Evolutionary conservation across 1,140 invertebrate species (phyloP).

Genomic region (Parapsyche elsis): DNA sequence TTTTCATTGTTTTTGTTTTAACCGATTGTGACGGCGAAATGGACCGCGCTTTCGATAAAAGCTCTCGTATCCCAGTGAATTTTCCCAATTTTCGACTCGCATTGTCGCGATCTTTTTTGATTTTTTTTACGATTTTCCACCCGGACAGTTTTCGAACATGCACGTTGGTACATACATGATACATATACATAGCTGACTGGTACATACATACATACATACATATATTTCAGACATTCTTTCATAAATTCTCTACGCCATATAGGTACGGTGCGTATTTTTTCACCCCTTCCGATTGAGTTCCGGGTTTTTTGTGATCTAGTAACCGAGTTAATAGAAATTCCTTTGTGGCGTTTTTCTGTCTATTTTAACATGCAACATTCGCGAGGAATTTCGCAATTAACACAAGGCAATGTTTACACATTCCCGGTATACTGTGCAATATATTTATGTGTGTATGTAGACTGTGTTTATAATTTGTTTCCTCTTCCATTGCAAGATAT

Average conservation of each 20-base stretch:
- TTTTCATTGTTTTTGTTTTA: too few relatives aligned
- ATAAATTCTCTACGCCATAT: too few relatives aligned
- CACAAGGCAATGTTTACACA: background rate
- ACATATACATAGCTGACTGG: too few relatives aligned
- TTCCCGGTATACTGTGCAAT: background rate
- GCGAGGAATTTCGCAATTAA: constrained; percentile 28
- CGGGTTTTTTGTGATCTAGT: background rate
- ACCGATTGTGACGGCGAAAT: background rate
- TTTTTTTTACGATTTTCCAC: too few relatives aligned
- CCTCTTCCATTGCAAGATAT: background rate
- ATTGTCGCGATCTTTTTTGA: background rate
- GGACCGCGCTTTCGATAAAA: background rate
- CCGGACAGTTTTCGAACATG: too few relatives aligned
- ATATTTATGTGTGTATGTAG: background rate
- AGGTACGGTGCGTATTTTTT: too few relatives aligned
- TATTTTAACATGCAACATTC: constrained; percentile 15
- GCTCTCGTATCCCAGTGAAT: background rate
- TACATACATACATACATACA: too few relatives aligned
- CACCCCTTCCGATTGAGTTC: background rate
- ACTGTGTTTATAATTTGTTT: background rate
- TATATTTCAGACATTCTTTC: too few relatives aligned
- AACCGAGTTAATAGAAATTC: constrained; percentile 33
- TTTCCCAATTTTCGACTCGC: too few relatives aligned
- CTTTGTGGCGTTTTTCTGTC: constrained; percentile 25
- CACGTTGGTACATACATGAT: too few relatives aligned